Evolutionary conservation across 2,113 vertebrate genomes (phyloP).

Genomic region (Oenanthe melanoleuca): DNA sequence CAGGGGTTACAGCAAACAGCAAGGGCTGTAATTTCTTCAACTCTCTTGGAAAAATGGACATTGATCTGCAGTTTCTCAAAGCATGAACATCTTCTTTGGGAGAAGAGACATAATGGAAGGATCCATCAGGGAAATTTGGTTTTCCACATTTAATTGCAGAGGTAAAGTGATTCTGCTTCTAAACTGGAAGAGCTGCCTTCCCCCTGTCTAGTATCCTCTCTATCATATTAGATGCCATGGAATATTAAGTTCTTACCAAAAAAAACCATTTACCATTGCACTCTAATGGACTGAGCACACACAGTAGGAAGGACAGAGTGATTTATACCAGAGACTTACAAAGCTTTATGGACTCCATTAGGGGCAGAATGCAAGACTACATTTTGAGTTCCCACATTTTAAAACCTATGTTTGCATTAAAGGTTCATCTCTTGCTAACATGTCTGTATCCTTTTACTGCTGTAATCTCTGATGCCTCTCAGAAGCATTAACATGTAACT

Average conservation of each 20-base stretch:
- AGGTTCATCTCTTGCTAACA: not conserved
- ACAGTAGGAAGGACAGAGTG: not conserved
- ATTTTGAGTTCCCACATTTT: conserved; percentile 1
- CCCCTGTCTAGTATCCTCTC: not conserved
- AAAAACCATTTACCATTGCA: not conserved
- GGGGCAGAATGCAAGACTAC: conserved; percentile 13
- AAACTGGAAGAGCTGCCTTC: not conserved
- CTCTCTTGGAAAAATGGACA: not conserved
- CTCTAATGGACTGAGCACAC: not conserved
- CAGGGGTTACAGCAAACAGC: not conserved
- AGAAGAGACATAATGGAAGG: not conserved
- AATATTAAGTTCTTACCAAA: conserved; percentile 19
- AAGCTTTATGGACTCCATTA: conserved; percentile 41
- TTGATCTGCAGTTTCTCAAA: not conserved
- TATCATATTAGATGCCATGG: not conserved
- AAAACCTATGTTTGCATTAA: conserved; percentile 4
- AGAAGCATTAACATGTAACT: not conserved
- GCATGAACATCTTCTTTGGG: not conserved
- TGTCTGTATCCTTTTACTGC: not conserved
- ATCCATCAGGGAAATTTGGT: not conserved
- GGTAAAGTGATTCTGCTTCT: not conserved
- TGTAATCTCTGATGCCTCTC: not conserved
- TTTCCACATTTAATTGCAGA: not conserved
- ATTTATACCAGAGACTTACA: conserved; percentile 35
- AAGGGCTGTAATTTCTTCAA: not conserved